These are phyloP conservation scores for Bucorvus abyssinicus DNA, from an alignment of 2,797 vertebrate genomes.

Conservation along the genomic window DNA sequence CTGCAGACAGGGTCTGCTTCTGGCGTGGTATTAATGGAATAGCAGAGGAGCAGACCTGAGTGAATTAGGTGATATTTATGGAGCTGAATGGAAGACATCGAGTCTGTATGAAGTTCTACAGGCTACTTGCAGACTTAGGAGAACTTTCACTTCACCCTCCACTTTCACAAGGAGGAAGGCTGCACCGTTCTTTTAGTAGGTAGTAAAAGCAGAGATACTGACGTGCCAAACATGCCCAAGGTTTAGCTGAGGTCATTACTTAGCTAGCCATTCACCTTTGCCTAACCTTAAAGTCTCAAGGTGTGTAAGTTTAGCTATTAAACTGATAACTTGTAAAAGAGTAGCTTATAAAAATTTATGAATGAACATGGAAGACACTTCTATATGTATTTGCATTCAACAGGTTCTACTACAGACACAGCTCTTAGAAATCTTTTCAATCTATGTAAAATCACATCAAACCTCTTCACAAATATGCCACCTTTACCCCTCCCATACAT, in stretches of 20 bases:
- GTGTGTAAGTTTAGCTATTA: background rate
- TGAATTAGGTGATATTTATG: background rate
- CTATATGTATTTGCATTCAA: background rate
- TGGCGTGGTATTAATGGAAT: background rate
- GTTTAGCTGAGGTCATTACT: background rate
- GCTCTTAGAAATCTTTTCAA: background rate
- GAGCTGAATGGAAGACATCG: background rate
- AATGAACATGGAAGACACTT: background rate
- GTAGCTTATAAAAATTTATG: background rate
- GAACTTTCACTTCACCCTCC: background rate
- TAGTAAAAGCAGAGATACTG: background rate
- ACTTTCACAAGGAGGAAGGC: background rate
- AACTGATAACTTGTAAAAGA: background rate
- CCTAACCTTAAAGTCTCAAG: background rate
- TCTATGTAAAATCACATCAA: background rate
- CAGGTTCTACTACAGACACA: background rate
- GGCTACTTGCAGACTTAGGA: background rate
- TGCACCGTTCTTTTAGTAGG: background rate
- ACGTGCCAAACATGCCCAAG: background rate
- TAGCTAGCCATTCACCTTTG: background rate
- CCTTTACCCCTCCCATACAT: background rate
- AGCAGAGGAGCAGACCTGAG: background rate
- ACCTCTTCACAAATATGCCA: background rate
- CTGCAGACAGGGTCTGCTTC: background rate
- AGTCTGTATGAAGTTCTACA: background rate